A percentile compares a stretch with the other conserved stretches of the same genome.
Evolutionary conservation across 1,140 invertebrate genomes (phyloP).

Genomic region (Druon quercuslanigerum): DNA sequence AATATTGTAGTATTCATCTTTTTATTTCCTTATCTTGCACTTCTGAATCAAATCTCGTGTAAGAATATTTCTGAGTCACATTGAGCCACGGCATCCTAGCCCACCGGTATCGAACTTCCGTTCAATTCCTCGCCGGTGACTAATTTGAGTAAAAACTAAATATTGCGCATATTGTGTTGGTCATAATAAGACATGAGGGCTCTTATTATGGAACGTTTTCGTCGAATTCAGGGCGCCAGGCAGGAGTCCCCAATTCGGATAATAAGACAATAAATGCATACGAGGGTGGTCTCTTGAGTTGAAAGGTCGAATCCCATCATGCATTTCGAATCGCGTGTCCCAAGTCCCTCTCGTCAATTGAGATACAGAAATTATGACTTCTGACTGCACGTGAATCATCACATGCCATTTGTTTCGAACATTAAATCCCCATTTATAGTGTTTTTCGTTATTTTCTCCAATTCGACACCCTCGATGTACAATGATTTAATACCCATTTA

Average conservation of each 20-base stretch:
- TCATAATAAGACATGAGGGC: slow-evolving; percentile 6
- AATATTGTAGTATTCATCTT: too few relatives aligned
- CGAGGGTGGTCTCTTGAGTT: not conserved
- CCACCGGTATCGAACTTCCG: not conserved
- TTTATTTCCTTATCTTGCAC: too few relatives aligned
- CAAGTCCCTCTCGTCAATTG: not conserved
- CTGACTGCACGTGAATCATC: not conserved
- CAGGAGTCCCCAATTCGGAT: slow-evolving; percentile 3
- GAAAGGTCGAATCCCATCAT: not conserved
- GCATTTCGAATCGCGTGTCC: not conserved
- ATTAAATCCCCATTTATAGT: not conserved
- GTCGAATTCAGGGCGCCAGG: not conserved
- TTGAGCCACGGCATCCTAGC: not conserved
- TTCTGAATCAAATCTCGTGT: too few relatives aligned
- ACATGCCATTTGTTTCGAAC: not conserved
- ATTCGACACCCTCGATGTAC: not conserved
- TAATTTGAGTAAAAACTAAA: not conserved
- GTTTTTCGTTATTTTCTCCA: not conserved
- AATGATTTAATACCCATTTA: not conserved
- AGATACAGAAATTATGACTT: not conserved
- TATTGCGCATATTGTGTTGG: not conserved
- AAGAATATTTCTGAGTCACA: too few relatives aligned
- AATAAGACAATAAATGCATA: slow-evolving; percentile 6
- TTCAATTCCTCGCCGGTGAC: not conserved
- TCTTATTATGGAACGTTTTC: slow-evolving; percentile 13